Conservation (phyloP, 2,113 vertebrate species). For the Meriones unguiculatus region DNA sequence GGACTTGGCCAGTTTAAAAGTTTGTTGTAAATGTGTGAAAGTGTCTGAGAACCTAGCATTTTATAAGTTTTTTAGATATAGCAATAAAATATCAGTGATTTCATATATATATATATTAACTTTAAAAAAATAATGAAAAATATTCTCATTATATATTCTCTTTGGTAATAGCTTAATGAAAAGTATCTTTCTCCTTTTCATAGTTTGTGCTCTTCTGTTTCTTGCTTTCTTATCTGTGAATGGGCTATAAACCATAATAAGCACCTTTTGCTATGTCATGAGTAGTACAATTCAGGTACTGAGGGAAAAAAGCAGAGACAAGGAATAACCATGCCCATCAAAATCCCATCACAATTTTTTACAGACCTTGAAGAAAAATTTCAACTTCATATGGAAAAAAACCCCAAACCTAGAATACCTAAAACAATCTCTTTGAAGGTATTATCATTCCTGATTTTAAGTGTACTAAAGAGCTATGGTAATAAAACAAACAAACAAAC, state of each 20-base stretch:
- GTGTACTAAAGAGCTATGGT: neutral
- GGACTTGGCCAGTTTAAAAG: conserved; percentile 1
- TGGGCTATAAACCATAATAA: neutral
- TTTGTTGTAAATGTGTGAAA: neutral
- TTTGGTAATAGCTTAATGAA: neutral
- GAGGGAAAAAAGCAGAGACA: neutral
- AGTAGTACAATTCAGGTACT: neutral
- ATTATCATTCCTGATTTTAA: neutral
- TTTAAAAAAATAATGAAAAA: neutral
- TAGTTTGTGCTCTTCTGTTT: neutral
- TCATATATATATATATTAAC: neutral
- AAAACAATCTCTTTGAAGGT: neutral
- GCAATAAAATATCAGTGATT: neutral
- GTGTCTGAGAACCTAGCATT: neutral
- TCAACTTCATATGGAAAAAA: neutral
- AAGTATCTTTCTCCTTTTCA: neutral
- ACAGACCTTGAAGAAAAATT: neutral
- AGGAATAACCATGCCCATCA: neutral
- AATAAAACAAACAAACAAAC: neutral
- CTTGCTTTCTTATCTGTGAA: neutral
- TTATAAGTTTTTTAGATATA: neutral
- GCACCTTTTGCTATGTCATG: neutral
- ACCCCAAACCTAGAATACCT: neutral
- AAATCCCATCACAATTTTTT: neutral
- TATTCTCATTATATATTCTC: neutral